Conservation (phyloP, 2,113 vertebrate species). For the Salvelinus fontinalis region DNA sequence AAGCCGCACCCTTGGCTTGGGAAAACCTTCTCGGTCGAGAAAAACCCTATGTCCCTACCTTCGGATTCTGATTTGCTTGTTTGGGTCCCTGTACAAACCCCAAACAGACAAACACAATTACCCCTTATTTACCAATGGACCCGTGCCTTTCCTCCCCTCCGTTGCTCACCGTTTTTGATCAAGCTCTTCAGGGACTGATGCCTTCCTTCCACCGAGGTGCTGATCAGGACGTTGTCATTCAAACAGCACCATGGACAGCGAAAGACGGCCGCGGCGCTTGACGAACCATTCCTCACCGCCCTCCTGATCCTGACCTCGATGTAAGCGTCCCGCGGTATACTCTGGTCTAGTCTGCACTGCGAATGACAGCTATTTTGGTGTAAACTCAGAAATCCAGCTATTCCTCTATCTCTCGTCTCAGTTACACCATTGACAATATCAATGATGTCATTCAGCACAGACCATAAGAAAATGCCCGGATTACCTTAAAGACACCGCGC, state of each 20-base stretch:
- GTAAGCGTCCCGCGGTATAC: constrained; percentile 1
- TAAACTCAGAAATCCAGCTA: constrained; percentile 24
- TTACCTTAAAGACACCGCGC: constrained; percentile 64
- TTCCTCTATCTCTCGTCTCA: constrained; percentile 47
- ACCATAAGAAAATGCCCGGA: constrained; percentile 67
- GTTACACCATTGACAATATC: constrained; percentile 71
- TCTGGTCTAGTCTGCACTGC: neutral
- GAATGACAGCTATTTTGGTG: neutral
- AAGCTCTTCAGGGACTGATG: constrained; percentile 65
- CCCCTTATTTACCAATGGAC: constrained; percentile 20
- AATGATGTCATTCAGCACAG: constrained; percentile 76
- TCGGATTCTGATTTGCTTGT: constrained; percentile 11
- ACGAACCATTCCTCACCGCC: constrained; percentile 66
- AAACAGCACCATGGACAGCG: constrained; percentile 78
- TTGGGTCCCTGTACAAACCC: neutral
- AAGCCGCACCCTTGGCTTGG: constrained; percentile 63
- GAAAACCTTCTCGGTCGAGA: constrained; percentile 9
- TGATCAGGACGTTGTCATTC: constrained; percentile 75
- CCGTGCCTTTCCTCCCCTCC: constrained; percentile 10
- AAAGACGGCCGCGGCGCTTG: constrained; percentile 78
- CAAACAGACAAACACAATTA: constrained; percentile 16
- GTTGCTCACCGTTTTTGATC: constrained; percentile 67
- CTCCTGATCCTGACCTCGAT: neutral
- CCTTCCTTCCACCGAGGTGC: constrained; percentile 58
- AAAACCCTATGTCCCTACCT: neutral